A percentile compares a stretch with the other conserved stretches of the same genome.
phyloP scores from a whole-genome alignment of 2,888 invertebrate genomes.

The Hedya salicella region DNA sequence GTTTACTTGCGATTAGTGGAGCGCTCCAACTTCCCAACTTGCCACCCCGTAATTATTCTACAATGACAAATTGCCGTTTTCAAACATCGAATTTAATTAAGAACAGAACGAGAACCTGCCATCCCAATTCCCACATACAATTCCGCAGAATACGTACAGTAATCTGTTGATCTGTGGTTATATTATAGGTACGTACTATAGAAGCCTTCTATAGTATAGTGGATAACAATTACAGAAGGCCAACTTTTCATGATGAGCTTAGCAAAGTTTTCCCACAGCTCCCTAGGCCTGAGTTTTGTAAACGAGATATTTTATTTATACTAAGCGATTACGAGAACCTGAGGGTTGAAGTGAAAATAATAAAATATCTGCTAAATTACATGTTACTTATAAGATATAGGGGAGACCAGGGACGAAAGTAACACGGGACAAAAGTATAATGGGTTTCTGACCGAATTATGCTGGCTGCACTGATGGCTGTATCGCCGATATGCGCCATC shows the following conservation, averaged over 20 bases:
- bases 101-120: slow-evolving; percentile 61
- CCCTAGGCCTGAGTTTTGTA: no score
- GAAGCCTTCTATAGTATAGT: slow-evolving; percentile 7
- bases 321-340: no score
- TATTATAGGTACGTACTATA: slow-evolving; percentile 49
- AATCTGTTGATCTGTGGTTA: slow-evolving; percentile 74
- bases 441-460: no score
- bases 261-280: no score
- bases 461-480: no score
- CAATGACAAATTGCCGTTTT: slow-evolving; percentile 53
- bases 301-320: no score
- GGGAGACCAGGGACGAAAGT: no score
- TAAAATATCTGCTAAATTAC: no score
- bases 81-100: slow-evolving; percentile 65
- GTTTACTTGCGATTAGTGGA: slow-evolving; percentile 36
- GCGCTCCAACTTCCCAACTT: slow-evolving; percentile 30
- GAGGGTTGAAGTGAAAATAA: no score
- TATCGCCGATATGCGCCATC: no score
- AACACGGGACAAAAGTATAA: no score
- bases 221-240: slow-evolving; percentile 4
- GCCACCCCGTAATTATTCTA: slow-evolving; percentile 46
- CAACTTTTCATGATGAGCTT: background rate
- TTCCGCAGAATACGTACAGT: slow-evolving; percentile 63
- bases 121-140: slow-evolving; percentile 73
- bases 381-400: no score